Base-by-base conservation (phyloP, 2,797 vertebrate species). In the Synanceia verrucosa region DNA sequence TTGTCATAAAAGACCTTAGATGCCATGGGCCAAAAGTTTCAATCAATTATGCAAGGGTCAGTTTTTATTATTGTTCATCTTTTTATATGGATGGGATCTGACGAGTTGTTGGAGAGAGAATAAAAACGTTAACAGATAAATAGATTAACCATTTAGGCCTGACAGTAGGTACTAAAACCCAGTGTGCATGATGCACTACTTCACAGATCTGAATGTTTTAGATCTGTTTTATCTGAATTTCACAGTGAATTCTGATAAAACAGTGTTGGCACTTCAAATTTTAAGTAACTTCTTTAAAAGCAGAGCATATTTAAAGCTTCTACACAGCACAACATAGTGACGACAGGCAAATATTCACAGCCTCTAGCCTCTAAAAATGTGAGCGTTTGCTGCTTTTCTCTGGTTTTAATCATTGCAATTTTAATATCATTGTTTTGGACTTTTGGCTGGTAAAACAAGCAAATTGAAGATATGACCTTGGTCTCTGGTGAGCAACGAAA, bases 21-120 rank as follows among this genome's bases (percentile, higher is more conserved):
- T 14, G 44, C 24, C 41, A 31, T 1, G 1, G 21, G 47, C 11
- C 52, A 9, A 60, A 70, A 66, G 26, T 36, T 62, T 53, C 26
- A 50, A 21, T 48, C 56, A 50, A 70, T 62, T 75, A 70, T 67
- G 6, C 12, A 29, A 72, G 34, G 37, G 36, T 31, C 44, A n/a
- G 19, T 29, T 70, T 70, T 66, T 8, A 36, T 65, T 79, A 57
- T 48, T 59, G 23, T 63, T 59, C 18, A 53, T 65, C 24, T 57
- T 47, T 41, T 51, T 26, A 44, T 51, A n/a, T 65, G 59, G 48
- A 19, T 48, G 21, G 44, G 48, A 44, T 58, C 3, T 62, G 11
- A 44, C 36, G 2, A 61, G 5, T 21, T 63, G 13, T 34, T 48
- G 16, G 46, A 50, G 16, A 66, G n/a, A 62, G 4, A 16, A 61